These are phyloP conservation scores for Geotrupes spiniger DNA, from an alignment of 2,888 invertebrate genomes.

Conservation along the genomic window DNA sequence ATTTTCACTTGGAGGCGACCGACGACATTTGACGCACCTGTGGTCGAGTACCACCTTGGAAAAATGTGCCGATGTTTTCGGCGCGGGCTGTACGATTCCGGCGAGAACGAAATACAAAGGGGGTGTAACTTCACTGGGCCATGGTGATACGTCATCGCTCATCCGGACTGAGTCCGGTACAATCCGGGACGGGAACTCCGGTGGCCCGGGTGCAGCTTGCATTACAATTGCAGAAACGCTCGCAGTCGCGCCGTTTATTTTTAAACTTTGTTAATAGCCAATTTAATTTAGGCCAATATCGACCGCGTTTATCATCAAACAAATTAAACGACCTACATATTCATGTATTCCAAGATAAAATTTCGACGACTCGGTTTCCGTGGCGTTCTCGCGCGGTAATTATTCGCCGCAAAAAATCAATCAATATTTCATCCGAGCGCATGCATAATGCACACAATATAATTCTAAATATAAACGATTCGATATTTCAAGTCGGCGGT, in stretches of 20 bases:
- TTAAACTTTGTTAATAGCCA: background rate
- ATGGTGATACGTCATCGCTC: constrained; percentile 47
- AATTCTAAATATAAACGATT: constrained; percentile 1
- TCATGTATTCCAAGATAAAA: background rate
- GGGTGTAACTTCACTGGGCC: constrained; percentile 39
- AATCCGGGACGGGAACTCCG: constrained; percentile 35
- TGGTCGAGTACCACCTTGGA: constrained; percentile 30
- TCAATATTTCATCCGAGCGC: background rate
- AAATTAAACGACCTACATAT: constrained; percentile 3
- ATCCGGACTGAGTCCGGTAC: constrained; percentile 43
- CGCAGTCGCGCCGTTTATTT: background rate
- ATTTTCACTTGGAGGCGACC: too few relatives aligned
- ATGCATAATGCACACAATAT: background rate
- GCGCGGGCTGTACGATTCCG: constrained; percentile 32
- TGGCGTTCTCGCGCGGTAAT: too few relatives aligned
- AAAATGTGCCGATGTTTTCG: constrained; percentile 33
- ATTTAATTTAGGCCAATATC: constrained; percentile 4
- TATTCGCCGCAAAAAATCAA: background rate
- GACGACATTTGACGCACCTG: constrained; percentile 27
- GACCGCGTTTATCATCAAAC: background rate
- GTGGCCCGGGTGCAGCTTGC: constrained; percentile 29
- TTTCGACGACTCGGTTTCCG: background rate
- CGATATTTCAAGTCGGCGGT: background rate
- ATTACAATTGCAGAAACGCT: constrained; percentile 6
- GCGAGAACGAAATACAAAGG: constrained; percentile 35